phyloP scores from a whole-genome alignment of 2,797 vertebrate species.

The Sebastolobus alascanus region DNA sequence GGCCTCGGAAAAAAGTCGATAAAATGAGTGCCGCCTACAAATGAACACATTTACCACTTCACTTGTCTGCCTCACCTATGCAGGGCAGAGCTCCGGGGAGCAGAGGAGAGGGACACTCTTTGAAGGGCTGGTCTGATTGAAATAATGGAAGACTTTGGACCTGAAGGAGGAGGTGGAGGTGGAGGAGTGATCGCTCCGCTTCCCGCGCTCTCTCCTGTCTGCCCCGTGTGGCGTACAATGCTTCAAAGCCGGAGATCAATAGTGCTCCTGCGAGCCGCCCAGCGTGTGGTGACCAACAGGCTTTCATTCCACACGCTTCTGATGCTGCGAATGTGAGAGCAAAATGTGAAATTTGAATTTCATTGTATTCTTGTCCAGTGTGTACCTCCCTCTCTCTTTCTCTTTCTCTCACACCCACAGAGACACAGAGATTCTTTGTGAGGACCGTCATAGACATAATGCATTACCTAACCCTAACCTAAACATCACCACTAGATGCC shows the following conservation, averaged over 20 bases:
- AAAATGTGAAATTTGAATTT: conserved; percentile 7
- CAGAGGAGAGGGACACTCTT: conserved; percentile 24
- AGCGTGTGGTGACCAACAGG: conserved; percentile 41
- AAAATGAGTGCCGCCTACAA: conserved; percentile 67
- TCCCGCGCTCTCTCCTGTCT: conserved; percentile 41
- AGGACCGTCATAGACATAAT: not conserved
- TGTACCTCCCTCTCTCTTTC: not conserved
- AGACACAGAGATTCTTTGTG: not conserved
- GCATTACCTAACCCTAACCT: not conserved
- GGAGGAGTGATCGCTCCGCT: conserved; percentile 34
- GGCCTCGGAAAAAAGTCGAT: conserved; percentile 56
- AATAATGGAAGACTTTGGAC: conserved; percentile 62
- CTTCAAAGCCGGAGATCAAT: conserved; percentile 62
- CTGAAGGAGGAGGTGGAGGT: conserved; percentile 47
- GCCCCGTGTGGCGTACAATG: conserved; percentile 45
- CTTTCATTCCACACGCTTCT: conserved; percentile 36
- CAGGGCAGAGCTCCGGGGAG: conserved; percentile 42
- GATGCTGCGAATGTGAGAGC: conserved; percentile 27
- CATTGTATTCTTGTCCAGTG: conserved; percentile 1
- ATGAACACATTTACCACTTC: conserved; percentile 72
- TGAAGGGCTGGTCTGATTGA: conserved; percentile 60
- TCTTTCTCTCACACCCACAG: not conserved
- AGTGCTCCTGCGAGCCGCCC: conserved; percentile 38
- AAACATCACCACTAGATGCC: not conserved
- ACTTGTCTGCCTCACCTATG: conserved; percentile 56